Percentiles rank a stretch among this genome's conserved stretches.
Conservation (phyloP, 2,888 invertebrate species). For the Agrypnus murinus region DNA sequence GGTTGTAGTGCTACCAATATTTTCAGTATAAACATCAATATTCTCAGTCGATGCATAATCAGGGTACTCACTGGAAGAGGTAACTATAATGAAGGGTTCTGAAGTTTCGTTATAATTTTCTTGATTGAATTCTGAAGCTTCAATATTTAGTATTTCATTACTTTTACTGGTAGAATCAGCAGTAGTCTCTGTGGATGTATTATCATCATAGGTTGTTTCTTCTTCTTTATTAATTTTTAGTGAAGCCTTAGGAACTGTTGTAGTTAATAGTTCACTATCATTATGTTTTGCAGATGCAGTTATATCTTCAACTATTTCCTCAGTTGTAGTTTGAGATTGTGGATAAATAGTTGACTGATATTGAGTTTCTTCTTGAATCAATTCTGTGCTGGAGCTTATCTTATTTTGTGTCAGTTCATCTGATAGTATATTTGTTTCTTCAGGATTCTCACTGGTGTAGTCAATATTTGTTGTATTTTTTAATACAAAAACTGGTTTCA, state of each 20-base stretch:
- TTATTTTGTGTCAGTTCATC: neutral
- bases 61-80: constrained; percentile 29
- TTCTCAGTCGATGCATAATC: constrained; percentile 40
- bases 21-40: constrained; percentile 24
- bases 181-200: constrained; percentile 12
- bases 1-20: neutral
- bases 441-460: neutral
- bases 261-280: neutral
- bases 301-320: neutral
- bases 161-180: constrained; percentile 11
- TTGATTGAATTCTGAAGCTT: constrained; percentile 36
- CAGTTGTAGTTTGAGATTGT: neutral
- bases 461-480: neutral
- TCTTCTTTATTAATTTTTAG: neutral
- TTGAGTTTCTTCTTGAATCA: constrained; percentile 9
- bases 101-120: constrained; percentile 21
- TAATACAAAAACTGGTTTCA: neutral
- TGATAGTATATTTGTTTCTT: neutral
- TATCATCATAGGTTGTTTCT: neutral
- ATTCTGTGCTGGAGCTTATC: constrained; percentile 9
- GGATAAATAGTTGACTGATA: neutral
- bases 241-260: neutral
- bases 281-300: neutral
- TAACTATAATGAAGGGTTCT: constrained; percentile 30
- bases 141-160: constrained; percentile 51